These are phyloP conservation scores for Callosobruchus maculatus DNA, from an alignment of 2,888 invertebrate genomes.

Conservation along the genomic window DNA sequence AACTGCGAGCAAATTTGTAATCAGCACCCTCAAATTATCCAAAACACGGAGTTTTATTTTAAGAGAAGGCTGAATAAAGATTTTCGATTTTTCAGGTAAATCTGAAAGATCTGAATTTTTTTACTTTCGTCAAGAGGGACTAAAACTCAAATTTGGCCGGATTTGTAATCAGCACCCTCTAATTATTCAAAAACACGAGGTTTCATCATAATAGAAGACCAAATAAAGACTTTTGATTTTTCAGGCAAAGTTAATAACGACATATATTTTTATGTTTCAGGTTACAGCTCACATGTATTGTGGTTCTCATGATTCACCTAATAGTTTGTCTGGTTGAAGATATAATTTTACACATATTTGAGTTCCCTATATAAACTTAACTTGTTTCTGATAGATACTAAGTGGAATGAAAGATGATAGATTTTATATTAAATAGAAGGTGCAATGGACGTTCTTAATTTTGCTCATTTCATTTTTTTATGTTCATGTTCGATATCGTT, in stretches of 20 bases:
- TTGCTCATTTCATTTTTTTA: neutral
- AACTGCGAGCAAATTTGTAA: too few species aligned
- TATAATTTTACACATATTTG: constrained; percentile 40
- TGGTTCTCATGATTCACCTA: constrained; percentile 40
- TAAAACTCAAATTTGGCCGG: too few species aligned
- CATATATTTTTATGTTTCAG: constrained; percentile 10
- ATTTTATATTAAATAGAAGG: neutral
- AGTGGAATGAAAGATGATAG: neutral
- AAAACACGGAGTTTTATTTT: too few species aligned
- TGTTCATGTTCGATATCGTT: neutral
- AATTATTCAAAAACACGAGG: too few species aligned
- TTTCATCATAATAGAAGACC: too few species aligned
- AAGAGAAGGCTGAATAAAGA: too few species aligned
- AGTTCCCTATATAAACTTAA: constrained; percentile 24
- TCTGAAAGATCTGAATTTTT: too few species aligned
- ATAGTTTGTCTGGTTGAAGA: constrained; percentile 42
- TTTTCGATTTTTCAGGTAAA: too few species aligned
- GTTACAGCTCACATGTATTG: constrained; percentile 39
- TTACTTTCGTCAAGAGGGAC: too few species aligned
- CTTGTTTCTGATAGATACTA: neutral
- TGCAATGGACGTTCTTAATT: neutral
- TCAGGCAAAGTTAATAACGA: neutral
- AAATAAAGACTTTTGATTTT: too few species aligned
- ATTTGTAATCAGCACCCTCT: too few species aligned
- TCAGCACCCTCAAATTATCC: too few species aligned